Percentiles rank a stretch among this genome's conserved stretches.
Conservation (phyloP, 2,888 invertebrate species). For the Patella ulyssiponensis region DNA sequence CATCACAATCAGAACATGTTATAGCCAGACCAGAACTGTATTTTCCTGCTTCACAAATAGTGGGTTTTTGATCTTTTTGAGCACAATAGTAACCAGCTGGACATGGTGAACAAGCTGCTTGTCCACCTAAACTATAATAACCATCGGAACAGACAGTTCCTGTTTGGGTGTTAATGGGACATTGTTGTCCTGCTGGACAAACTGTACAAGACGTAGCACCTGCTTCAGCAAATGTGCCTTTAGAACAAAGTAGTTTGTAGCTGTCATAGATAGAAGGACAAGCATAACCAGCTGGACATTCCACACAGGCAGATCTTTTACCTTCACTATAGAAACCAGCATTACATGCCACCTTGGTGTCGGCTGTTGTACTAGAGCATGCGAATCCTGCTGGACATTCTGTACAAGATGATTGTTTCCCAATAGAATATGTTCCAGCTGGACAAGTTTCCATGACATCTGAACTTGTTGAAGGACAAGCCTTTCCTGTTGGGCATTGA, state of each 20-base stretch:
- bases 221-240: constrained; percentile 60
- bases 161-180: constrained; percentile 48
- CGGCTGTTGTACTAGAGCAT: constrained; percentile 49
- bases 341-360: constrained; percentile 50
- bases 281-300: constrained; percentile 64
- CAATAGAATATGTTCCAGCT: constrained; percentile 58
- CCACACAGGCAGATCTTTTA: constrained; percentile 54
- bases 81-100: constrained; percentile 63
- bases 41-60: constrained; percentile 58
- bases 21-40: constrained; percentile 48
- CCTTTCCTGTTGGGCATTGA: constrained; percentile 59
- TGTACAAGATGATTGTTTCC: constrained; percentile 52
- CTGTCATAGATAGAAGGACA: constrained; percentile 64
- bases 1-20: constrained; percentile 49
- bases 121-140: constrained; percentile 63
- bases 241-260: constrained; percentile 45
- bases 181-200: constrained; percentile 65
- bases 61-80: constrained; percentile 41
- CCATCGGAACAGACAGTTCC: constrained; percentile 60
- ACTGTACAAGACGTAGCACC: constrained; percentile 54
- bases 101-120: constrained; percentile 58
- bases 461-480: constrained; percentile 56
- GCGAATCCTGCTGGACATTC: constrained; percentile 62
- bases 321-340: constrained; percentile 62
- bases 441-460: constrained; percentile 43